These are phyloP conservation scores for Ptilodon capucinus DNA, from an alignment of 2,888 invertebrate genomes.

Conservation along the genomic window DNA sequence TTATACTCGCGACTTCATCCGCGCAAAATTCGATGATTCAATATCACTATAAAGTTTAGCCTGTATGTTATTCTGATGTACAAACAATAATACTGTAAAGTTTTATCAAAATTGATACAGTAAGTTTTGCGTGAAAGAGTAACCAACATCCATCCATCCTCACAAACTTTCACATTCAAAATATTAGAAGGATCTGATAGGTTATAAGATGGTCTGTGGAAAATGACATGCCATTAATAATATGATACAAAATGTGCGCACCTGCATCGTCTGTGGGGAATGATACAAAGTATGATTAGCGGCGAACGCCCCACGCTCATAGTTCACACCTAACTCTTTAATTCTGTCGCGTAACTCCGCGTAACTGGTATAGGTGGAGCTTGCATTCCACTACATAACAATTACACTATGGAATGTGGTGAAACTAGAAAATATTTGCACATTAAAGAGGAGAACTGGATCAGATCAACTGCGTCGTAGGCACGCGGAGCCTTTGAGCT, in stretches of 20 bases:
- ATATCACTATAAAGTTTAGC: no score
- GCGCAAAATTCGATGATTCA: no score
- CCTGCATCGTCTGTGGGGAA: conserved; percentile 34
- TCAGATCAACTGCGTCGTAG: conserved; percentile 40
- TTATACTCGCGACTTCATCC: no score
- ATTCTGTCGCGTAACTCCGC: conserved; percentile 43
- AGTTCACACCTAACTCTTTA: conserved; percentile 21
- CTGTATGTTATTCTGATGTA: no score
- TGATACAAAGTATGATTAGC: conserved; percentile 19
- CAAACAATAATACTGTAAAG: no score
- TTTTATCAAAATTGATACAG: no score
- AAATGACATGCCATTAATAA: conserved; percentile 42
- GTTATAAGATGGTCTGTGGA: conserved; percentile 25
- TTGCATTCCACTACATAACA: conserved; percentile 60
- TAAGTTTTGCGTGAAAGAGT: no score
- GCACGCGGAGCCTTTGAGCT: not conserved
- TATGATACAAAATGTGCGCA: conserved; percentile 40
- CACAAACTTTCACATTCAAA: no score
- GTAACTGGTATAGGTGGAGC: conserved; percentile 57
- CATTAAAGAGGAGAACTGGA: conserved; percentile 54
- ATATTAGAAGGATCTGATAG: no score
- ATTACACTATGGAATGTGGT: conserved; percentile 65
- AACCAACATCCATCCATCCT: no score
- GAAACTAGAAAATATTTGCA: conserved; percentile 69
- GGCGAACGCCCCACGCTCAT: conserved; percentile 4